These are phyloP conservation scores for Pseudorectes ferrugineus DNA, from an alignment of 2,113 vertebrate species.

Conservation along the genomic window DNA sequence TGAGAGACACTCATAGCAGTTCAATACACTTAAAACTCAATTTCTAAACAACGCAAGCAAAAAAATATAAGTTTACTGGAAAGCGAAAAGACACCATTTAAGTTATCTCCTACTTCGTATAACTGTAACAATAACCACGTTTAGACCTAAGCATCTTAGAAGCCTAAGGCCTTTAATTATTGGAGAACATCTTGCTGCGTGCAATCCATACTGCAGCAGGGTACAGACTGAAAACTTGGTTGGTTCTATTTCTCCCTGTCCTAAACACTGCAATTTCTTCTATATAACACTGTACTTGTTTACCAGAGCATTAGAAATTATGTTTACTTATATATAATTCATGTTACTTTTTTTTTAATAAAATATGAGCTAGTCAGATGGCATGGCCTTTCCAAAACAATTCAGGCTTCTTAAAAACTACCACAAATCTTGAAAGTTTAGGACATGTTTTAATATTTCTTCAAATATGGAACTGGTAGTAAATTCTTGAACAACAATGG, in stretches of 20 bases:
- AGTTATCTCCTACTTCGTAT: background rate
- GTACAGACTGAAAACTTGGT: background rate
- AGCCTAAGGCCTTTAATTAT: background rate
- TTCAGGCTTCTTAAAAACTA: background rate
- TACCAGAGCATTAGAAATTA: background rate
- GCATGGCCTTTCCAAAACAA: background rate
- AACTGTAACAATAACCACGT: background rate
- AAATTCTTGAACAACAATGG: background rate
- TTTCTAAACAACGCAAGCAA: background rate
- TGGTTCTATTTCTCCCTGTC: background rate
- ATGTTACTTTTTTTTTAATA: background rate
- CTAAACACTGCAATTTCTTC: background rate
- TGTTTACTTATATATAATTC: background rate
- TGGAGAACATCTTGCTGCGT: background rate
- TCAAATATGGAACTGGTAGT: background rate
- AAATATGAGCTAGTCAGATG: background rate
- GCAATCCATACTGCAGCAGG: background rate
- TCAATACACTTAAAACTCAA: background rate
- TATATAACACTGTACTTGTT: background rate
- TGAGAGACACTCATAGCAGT: background rate
- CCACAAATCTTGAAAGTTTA: background rate
- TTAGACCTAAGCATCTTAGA: background rate
- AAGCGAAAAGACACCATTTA: background rate
- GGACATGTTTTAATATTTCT: background rate
- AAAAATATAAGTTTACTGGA: background rate